phyloP scores from a whole-genome alignment of 2,113 vertebrate genomes.

The Cheirogaleus medius region DNA sequence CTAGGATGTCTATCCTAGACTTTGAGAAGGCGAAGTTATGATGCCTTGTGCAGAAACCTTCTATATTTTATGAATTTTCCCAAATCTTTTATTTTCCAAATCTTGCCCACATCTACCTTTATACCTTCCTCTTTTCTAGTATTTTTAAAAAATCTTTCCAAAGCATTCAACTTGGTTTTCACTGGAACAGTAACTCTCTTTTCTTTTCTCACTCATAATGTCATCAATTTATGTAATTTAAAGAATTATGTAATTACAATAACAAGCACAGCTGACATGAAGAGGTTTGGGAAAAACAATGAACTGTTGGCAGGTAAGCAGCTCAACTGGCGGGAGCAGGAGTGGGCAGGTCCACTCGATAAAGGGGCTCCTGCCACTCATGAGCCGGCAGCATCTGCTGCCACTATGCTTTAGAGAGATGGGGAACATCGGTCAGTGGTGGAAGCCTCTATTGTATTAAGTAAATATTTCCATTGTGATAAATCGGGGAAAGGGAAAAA shows the following conservation, averaged over 20 bases:
- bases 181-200: not conserved
- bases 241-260: slow-evolving; percentile 64
- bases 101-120: not conserved
- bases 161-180: slow-evolving; percentile 43
- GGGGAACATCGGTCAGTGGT: not conserved
- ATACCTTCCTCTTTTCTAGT: not conserved
- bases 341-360: not conserved
- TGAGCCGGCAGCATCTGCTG: not conserved
- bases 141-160: not conserved
- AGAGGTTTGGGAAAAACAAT: not conserved
- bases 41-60: not conserved
- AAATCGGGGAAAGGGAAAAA: not conserved
- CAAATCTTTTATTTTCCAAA: not conserved
- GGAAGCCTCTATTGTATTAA: not conserved
- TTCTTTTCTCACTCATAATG: slow-evolving; percentile 21
- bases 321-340: not conserved
- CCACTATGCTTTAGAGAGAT: not conserved
- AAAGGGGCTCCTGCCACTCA: not conserved
- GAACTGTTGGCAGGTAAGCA: slow-evolving; percentile 47
- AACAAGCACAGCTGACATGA: slow-evolving; percentile 62
- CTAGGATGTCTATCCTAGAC: not conserved
- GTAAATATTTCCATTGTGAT: not conserved
- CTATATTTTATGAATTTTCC: not conserved
- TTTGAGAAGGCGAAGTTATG: not conserved
- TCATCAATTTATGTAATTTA: slow-evolving; percentile 71